Evolutionary conservation across 2,113 vertebrate species (phyloP).

Genomic region (human): DNA sequence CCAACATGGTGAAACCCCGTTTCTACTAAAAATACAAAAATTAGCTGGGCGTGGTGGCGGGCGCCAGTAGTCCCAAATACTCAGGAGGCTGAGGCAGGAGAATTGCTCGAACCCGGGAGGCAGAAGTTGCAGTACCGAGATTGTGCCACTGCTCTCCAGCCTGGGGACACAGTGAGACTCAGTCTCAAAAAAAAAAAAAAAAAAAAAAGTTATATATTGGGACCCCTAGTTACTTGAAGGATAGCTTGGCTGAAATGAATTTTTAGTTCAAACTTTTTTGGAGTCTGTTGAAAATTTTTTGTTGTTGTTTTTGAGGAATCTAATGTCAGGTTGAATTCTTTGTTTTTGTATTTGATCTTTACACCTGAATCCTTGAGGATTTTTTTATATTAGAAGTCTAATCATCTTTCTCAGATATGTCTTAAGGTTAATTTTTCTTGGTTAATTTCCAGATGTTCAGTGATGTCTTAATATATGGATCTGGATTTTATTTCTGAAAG

Average conservation of each 20-base stretch:
- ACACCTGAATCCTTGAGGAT: background rate
- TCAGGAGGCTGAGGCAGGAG: too few species aligned
- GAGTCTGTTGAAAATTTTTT: background rate
- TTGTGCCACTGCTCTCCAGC: too few species aligned
- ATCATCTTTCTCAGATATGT: background rate
- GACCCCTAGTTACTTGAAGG: background rate
- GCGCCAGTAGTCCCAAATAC: too few species aligned
- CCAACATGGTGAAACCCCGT: too few species aligned
- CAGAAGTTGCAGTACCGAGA: too few species aligned
- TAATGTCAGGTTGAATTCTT: background rate
- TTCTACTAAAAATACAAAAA: too few species aligned
- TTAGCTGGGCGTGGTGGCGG: too few species aligned
- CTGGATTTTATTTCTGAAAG: background rate
- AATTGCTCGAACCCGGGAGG: too few species aligned
- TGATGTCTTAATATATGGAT: background rate
- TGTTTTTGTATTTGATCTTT: background rate
- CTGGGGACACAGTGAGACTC: too few species aligned
- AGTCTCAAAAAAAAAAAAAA: too few species aligned
- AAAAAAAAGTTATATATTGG: background rate
- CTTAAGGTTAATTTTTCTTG: background rate
- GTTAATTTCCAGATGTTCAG: background rate
- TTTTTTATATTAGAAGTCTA: background rate
- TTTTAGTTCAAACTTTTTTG: background rate
- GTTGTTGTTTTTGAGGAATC: conserved; percentile 1
- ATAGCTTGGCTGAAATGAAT: background rate